These are phyloP conservation scores for Psittacula echo DNA, from an alignment of 2,797 vertebrate species.

Conservation along the genomic window DNA sequence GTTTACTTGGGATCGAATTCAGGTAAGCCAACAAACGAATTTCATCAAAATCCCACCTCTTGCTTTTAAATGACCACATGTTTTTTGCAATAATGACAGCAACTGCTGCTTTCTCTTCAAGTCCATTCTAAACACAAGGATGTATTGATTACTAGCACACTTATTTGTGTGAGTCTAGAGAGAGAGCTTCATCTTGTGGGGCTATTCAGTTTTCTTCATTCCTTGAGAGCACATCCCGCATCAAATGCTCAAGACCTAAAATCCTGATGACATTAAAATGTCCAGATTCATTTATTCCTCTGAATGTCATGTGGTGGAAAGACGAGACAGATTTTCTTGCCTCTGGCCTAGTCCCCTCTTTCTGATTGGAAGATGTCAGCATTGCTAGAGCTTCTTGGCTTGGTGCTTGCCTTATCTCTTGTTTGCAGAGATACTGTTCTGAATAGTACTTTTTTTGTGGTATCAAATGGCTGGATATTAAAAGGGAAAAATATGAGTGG, in stretches of 20 bases:
- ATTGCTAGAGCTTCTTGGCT: background rate
- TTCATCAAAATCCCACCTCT: background rate
- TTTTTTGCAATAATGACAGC: background rate
- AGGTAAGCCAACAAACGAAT: background rate
- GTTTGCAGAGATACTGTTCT: background rate
- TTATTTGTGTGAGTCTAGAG: background rate
- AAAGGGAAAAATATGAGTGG: slow-evolving; percentile 10
- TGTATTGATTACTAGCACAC: background rate
- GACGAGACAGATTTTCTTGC: slow-evolving; percentile 56
- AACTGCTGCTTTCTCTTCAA: background rate
- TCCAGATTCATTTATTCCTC: background rate
- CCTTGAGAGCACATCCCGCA: background rate
- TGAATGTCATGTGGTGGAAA: slow-evolving; percentile 16
- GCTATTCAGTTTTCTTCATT: background rate
- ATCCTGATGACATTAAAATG: slow-evolving; percentile 5
- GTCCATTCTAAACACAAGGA: background rate
- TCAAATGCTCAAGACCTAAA: background rate
- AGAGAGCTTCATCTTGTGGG: background rate
- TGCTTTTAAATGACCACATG: background rate
- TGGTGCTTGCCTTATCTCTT: slow-evolving; percentile 48
- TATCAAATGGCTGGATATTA: background rate
- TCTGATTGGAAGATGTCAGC: slow-evolving; percentile 12
- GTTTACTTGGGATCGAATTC: background rate
- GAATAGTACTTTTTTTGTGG: slow-evolving; percentile 39
- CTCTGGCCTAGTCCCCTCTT: slow-evolving; percentile 23